Base-by-base conservation (phyloP, 2,888 invertebrate species). In the Rhodophaea formosa region DNA sequence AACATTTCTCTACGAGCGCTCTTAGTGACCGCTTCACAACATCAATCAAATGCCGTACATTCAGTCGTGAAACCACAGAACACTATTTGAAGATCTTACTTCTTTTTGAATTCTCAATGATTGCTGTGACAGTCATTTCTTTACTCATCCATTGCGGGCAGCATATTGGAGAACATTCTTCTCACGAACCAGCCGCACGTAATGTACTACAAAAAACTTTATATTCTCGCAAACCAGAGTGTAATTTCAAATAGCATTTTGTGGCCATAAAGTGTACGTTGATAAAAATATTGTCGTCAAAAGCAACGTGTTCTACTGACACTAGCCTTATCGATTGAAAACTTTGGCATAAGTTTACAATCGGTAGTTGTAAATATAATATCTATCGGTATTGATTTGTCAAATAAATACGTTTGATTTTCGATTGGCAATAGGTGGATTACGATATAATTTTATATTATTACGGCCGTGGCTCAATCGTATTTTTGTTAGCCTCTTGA, bases 31-130 rank as follows among this genome's bases (percentile, higher is more conserved):
- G 15, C 14, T 15, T 15, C 39, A 51, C 32, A 35, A 51, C 51
- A 39, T 57, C 57, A 56, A 56, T 39, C 32, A 51, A 46, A 51
- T 32, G 49, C 49, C 49, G 15, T 49, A 16, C n/a, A 39, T 56
- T 47, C 56, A 56, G 56, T 56, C 47, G 47, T 47, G 17, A 56
- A 51, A 16, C 35, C 14, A 47, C 23, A 47, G 1, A 51, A 16
- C 15, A 7, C 8, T 23, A 17, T 51, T 51, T 51, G 6, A 35
- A 35, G n/a, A 49, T 49, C 14, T 30, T 5, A 23, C 23, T 23
- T 23, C 23, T 3, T 3, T n/a, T 5, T 23, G 23, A 2, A 23
- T 23, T 23, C 23, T 23, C 23, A 23, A 23, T 23, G 23, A 23
- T 23, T 23, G 23, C 23, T 23, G 2, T 23, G 23, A 23, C 23